These are phyloP conservation scores for Pelosia muscerda DNA, from an alignment of 2,888 invertebrate genomes.

Conservation along the genomic window DNA sequence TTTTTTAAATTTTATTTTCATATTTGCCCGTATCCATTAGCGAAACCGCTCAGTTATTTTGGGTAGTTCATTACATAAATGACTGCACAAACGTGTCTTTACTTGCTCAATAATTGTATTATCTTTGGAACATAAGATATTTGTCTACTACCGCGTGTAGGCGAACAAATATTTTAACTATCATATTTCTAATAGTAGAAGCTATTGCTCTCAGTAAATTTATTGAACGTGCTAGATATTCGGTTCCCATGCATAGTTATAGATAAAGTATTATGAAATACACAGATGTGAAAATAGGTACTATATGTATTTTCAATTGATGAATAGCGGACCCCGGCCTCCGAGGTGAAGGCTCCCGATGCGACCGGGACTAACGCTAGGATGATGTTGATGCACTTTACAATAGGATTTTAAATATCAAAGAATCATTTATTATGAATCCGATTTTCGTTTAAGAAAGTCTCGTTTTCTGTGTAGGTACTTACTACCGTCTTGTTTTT, in stretches of 20 bases:
- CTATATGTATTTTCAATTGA: too few species aligned
- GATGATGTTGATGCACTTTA: too few species aligned
- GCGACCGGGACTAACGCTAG: too few species aligned
- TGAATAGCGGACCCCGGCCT: too few species aligned
- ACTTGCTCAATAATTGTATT: slow-evolving; percentile 9
- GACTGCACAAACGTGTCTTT: neutral
- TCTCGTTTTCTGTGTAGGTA: too few species aligned
- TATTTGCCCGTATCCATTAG: neutral
- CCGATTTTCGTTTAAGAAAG: too few species aligned
- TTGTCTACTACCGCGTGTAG: slow-evolving; percentile 29
- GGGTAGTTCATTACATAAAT: neutral
- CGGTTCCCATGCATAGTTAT: slow-evolving; percentile 55
- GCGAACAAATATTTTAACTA: slow-evolving; percentile 40
- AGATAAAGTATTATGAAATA: slow-evolving; percentile 32
- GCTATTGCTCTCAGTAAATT: slow-evolving; percentile 73
- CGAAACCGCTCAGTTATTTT: neutral
- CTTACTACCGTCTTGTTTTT: too few species aligned
- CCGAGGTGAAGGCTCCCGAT: too few species aligned
- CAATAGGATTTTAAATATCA: neutral
- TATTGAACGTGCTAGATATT: slow-evolving; percentile 55
- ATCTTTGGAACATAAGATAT: slow-evolving; percentile 20
- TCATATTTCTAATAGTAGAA: slow-evolving; percentile 53
- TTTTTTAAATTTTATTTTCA: too few species aligned
- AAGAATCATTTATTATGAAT: too few species aligned
- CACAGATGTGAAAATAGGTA: slow-evolving; percentile 38